phyloP scores from a whole-genome alignment of 1,140 invertebrate genomes.

The Kradibia gibbosae region DNA sequence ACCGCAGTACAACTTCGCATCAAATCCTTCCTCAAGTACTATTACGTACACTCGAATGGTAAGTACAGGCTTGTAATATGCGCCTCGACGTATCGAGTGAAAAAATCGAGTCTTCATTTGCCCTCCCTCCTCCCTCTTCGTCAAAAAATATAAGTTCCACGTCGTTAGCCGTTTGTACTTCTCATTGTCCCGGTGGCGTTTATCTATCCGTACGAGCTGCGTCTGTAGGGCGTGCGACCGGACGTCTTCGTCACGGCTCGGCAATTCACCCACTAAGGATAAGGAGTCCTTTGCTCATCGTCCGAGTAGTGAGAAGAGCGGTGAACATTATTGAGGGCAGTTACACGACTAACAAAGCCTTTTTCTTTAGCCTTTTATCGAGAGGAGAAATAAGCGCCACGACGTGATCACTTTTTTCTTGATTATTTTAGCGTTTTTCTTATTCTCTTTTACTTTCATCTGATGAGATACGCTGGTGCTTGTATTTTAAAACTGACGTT shows the following conservation, averaged over 20 bases:
- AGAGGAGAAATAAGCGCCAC: not conserved
- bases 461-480: too few relatives aligned
- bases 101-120: constrained; percentile 50
- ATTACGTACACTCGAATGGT: not conserved
- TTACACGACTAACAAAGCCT: constrained; percentile 7
- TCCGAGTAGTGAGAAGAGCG: not conserved
- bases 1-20: not conserved
- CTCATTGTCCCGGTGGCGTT: constrained; percentile 23
- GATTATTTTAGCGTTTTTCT: not conserved
- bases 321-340: not conserved
- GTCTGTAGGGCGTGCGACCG: constrained; percentile 65
- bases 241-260: constrained; percentile 66
- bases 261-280: constrained; percentile 48
- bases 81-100: not conserved
- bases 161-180: constrained; percentile 28
- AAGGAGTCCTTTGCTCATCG: constrained; percentile 9
- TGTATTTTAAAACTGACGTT: too few relatives aligned
- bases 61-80: not conserved
- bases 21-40: not conserved
- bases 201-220: constrained; percentile 10
- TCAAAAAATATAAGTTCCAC: too few relatives aligned
- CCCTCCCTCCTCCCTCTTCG: constrained; percentile 43
- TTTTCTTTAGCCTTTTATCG: not conserved
- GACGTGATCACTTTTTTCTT: not conserved
- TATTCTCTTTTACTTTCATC: not conserved